Evolutionary conservation across 1,140 invertebrate genomes (phyloP), one percentile per base, ranked within the genome.

Genomic region (Zaprionus kolodkinae): DNA sequence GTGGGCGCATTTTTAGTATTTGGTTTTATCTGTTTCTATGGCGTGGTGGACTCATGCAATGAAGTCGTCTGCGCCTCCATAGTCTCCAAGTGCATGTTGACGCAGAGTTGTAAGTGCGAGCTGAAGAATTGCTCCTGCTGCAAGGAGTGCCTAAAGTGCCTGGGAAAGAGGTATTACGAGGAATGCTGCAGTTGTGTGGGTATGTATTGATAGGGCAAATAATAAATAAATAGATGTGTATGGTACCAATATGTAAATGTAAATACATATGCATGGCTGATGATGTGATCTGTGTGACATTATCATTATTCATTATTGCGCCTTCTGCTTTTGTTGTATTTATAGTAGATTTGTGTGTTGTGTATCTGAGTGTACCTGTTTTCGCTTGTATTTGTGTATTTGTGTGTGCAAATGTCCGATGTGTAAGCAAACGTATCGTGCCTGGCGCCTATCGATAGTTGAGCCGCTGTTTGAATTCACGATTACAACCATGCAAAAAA

Each of bases 71-170:
- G 91, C 62, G 91, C 91, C 54, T 98, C 97, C 86, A 96, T 98
- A 27, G 98, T 99, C 5, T 98, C 97, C 91, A 99, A 99, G 93
- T 99, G 98, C 92, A 97, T 99, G 95, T 94, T 99, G 38, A 98
- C 97, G 13, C 97, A 98, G 89, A 97, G 97, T 27, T 99, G 98
- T 93, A 98, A 98, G 92, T 99, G 98, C 93, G 97, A 98, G 91
- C 93, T 97, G 78, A 96, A 96, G 78, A 96, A 97, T 92, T 98
- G 97, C 91, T 96, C 97, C 21, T 99, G 98, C 87, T 99, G 97
- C 93, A 97, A 97, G 86, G 97, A 98, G 83, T 99, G 98, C 88
- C 97, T 96, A 76, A 96, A 95, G 76, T 99, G 98, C 88, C 94
- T 99, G 25, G 96, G 96, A 76, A 96, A 97, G 80, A 96, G 97